These are phyloP conservation scores for Battus philenor DNA, from an alignment of 1,140 invertebrate genomes.

Conservation along the genomic window DNA sequence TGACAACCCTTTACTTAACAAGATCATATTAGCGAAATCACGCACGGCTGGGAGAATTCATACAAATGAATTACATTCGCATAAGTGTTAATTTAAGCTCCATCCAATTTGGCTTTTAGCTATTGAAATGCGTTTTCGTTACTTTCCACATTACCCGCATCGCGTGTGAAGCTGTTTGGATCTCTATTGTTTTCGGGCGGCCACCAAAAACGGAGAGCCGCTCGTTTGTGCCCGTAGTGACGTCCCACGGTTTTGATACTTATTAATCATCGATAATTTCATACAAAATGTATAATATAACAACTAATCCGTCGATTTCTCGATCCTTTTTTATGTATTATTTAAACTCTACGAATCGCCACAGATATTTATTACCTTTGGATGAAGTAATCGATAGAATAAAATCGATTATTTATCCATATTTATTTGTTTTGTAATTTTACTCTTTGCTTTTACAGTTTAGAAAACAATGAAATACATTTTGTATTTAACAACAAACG, in stretches of 20 bases:
- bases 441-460: no score
- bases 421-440: no score
- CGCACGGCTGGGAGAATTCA: conserved; percentile 59
- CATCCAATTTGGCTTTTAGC: conserved; percentile 55
- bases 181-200: conserved; percentile 49
- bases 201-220: conserved; percentile 40
- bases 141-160: conserved; percentile 51
- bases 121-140: conserved; percentile 70
- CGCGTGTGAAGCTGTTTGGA: conserved; percentile 46
- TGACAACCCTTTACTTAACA: conserved; percentile 21
- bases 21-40: conserved; percentile 55
- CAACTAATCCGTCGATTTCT: no score
- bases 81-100: conserved; percentile 65
- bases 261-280: no score
- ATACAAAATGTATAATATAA: no score
- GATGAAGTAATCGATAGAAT: no score
- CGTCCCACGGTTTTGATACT: neutral
- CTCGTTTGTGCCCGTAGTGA: conserved; percentile 31
- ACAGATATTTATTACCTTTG: no score
- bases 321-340: no score
- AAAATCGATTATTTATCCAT: no score
- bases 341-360: no score
- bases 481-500: no score
- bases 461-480: no score
- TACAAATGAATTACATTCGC: conserved; percentile 55